Conservation (phyloP, 2,797 vertebrate species). For the Alauda arvensis region DNA sequence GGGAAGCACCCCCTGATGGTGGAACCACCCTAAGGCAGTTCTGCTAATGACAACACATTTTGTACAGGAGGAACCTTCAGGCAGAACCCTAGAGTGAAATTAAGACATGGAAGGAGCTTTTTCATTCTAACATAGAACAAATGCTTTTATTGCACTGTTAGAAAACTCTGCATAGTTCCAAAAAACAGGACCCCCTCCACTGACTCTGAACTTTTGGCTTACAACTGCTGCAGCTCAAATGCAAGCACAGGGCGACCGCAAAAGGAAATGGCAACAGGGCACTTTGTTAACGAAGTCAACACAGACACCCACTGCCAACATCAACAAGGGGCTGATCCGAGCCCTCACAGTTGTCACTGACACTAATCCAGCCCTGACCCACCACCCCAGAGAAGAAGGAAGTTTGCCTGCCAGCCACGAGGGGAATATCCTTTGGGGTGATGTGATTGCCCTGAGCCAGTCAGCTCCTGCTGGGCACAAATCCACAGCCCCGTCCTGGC, state of each 20-base stretch:
- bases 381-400: background rate
- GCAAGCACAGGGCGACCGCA: background rate
- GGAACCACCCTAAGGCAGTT: background rate
- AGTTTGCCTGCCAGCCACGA: accelerated
- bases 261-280: background rate
- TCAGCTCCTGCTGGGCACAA: background rate
- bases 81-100: background rate
- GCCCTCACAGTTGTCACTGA: background rate
- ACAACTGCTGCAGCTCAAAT: background rate
- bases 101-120: background rate
- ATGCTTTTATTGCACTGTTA: conserved; percentile 77
- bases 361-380: background rate
- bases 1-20: accelerated
- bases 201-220: conserved; percentile 17
- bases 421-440: background rate
- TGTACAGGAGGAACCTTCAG: background rate
- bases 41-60: background rate
- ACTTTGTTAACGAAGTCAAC: background rate
- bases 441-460: background rate
- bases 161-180: conserved; percentile 66
- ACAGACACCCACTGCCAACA: background rate
- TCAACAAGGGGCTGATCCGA: background rate
- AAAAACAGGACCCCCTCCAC: background rate
- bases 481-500: background rate
- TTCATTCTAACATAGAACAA: conserved; percentile 61